Evolutionary conservation across 1,140 invertebrate species (phyloP), one percentile per base, ranked within the genome.

Genomic region (Calosoma granatense): DNA sequence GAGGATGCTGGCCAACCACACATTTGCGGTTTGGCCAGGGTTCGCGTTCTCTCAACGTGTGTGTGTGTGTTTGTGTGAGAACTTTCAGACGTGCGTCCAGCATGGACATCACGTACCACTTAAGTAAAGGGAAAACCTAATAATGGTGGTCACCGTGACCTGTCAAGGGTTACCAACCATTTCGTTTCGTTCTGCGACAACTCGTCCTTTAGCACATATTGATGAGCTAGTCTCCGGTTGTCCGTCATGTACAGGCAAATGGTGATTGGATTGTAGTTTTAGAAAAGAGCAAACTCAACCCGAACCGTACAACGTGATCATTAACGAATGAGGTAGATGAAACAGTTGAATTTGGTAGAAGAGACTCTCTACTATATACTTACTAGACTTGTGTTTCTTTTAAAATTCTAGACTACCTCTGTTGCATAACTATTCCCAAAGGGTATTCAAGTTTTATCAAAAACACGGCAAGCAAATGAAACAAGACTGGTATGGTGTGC

Each of bases 81-180:
- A 30, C 26, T n/a, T n/a, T n/a, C n/a, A n/a, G 26, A 30, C 14
- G 26, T 30, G 4, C 14, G 26, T 6, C 4, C 6, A 4, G 14
- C 4, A 14, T 30, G 41, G 41, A 47, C 41, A 47, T 47, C 41
- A 47, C 41, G 41, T 47, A 4, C 41, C 41, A 47, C 41, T 47
- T 47, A 47, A 47, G 41, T 47, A 47, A 47, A 47, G 41, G 41
- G 41, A 47, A 47, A 47, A 47, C 41, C 41, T 47, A 47, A 47
- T 47, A 47, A 47, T 47, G 41, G 41, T 47, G 41, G 41, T 11
- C 41, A 17, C 41, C 15, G 41, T 47, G 41, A 47, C 41, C 41
- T 17, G 15, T 6, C 41, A 17, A 47, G 41, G 41, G 41, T 47
- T 47, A 36, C 26, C 6, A n/a, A 36, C 6, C 26, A n/a, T 36